Evolutionary conservation across 2,113 vertebrate species (phyloP), one percentile per base, ranked within the genome.

Genomic region (Pelusios castaneus): DNA sequence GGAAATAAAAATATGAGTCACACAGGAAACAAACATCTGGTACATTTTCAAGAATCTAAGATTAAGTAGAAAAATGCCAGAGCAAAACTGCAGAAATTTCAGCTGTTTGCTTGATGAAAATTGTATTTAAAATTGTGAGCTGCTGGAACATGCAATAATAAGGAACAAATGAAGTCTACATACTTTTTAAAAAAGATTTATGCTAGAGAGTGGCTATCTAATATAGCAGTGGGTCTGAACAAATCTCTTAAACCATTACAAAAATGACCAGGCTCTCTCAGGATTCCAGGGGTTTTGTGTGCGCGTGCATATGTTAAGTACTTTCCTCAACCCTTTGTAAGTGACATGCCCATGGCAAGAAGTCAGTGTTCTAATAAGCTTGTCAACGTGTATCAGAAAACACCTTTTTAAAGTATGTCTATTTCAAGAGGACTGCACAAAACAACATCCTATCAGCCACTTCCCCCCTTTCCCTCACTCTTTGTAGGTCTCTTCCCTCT

Each of bases 101-200:
- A 88, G 70, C 47, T 27, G 27, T 84, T 80, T 67, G 17, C 82
- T 90, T 91, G 75, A 87, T 96, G 92, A 67, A 94, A 95, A 91
- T 80, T 77, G 1, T 49, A 67, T 92, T 97, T 95, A 78, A 55
- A 63, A 94, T 73, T 89, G 29, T 75, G 89, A 88, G 27, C 51
- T 92, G 91, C 81, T 79, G 31, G 79, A 89, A 75, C n/a, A 45
- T 52, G 38, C 0, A 90, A 38, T 1, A 90, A 95, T 51, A 89
- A 67, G 91, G 80, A 94, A 75, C n/a, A 92, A 88, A 93, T 79
- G 80, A 4, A 79, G 5, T 84, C 85, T 89, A 77, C 52, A 84
- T 10, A 84, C 8, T 13, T 91, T 87, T 1, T 0, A 79, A 89
- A 91, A 88, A 92, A 83, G 41, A 16, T 34, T 12, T 93, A 34